Evolutionary conservation across 1,140 invertebrate genomes (phyloP).

Genomic region (Belonocnema kinseyi): DNA sequence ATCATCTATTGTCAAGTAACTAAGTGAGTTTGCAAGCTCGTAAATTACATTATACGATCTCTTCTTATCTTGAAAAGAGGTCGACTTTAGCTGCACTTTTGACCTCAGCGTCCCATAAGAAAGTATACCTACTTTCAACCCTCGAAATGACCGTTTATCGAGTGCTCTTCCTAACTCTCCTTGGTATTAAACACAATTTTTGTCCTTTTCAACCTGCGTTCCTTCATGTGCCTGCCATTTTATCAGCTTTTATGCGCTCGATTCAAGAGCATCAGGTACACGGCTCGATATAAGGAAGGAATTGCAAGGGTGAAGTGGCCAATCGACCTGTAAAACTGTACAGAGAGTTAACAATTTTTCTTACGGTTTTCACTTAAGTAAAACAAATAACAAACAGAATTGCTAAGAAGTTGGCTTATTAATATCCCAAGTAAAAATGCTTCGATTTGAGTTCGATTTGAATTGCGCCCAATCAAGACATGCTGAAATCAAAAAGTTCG

Average conservation of each 20-base stretch:
- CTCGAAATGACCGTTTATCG: slow-evolving; percentile 17
- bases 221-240: slow-evolving; percentile 4
- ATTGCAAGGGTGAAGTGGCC: slow-evolving; percentile 3
- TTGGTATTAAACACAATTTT: slow-evolving; percentile 5
- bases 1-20: not conserved
- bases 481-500: too few species aligned
- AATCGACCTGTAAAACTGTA: slow-evolving; percentile 23
- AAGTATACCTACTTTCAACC: not conserved
- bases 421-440: too few species aligned
- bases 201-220: not conserved
- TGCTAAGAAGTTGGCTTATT: too few species aligned
- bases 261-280: slow-evolving; percentile 20
- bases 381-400: too few species aligned
- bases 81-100: slow-evolving; percentile 17
- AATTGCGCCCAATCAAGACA: too few species aligned
- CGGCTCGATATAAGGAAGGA: not conserved
- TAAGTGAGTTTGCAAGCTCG: not conserved
- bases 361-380: too few species aligned
- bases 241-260: slow-evolving; percentile 16
- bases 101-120: not conserved
- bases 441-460: too few species aligned
- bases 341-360: slow-evolving; percentile 17
- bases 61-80: not conserved
- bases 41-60: slow-evolving; percentile 7
- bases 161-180: not conserved